Percentiles rank a stretch among this genome's conserved stretches.
Conservation (phyloP, 1,140 invertebrate species). For the Drosophila ambigua region DNA sequence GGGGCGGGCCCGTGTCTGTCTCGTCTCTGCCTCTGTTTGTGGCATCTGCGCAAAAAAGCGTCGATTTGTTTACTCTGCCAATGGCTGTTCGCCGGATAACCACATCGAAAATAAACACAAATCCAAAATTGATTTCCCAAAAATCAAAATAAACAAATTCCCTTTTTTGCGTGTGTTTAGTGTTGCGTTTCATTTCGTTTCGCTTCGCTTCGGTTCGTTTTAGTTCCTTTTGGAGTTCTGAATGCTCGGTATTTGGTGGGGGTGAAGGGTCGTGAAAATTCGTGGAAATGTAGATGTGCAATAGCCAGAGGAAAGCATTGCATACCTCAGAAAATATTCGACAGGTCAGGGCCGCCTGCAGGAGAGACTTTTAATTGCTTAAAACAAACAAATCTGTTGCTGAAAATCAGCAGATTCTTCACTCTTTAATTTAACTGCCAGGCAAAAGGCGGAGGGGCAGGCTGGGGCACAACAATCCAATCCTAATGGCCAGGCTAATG, state of each 20-base stretch:
- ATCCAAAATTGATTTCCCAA: slow-evolving; percentile 78
- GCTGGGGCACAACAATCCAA: not conserved
- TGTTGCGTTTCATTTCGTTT: slow-evolving; percentile 43
- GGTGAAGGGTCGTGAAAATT: no score
- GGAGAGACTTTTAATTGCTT: no score
- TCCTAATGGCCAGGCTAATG: slow-evolving; percentile 60
- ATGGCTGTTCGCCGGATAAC: slow-evolving; percentile 68
- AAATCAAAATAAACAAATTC: slow-evolving; percentile 75
- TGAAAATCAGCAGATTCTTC: no score
- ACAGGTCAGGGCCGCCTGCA: no score
- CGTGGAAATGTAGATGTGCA: no score
- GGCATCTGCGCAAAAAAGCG: slow-evolving; percentile 66
- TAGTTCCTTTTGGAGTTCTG: slow-evolving; percentile 19
- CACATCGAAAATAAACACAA: slow-evolving; percentile 78
- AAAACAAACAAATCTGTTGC: no score
- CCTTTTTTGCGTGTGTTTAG: slow-evolving; percentile 36
- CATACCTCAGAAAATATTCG: no score
- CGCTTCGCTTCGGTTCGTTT: not conserved
- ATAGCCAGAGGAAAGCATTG: no score
- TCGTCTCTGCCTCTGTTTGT: slow-evolving; percentile 51
- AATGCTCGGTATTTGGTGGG: no score
- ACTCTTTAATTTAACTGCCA: slow-evolving; percentile 56
- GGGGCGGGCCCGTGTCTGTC: not conserved
- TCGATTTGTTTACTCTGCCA: slow-evolving; percentile 70
- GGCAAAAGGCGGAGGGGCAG: not conserved